Base-by-base conservation (phyloP, 2,113 vertebrate genomes). In the Hippotragus niger region DNA sequence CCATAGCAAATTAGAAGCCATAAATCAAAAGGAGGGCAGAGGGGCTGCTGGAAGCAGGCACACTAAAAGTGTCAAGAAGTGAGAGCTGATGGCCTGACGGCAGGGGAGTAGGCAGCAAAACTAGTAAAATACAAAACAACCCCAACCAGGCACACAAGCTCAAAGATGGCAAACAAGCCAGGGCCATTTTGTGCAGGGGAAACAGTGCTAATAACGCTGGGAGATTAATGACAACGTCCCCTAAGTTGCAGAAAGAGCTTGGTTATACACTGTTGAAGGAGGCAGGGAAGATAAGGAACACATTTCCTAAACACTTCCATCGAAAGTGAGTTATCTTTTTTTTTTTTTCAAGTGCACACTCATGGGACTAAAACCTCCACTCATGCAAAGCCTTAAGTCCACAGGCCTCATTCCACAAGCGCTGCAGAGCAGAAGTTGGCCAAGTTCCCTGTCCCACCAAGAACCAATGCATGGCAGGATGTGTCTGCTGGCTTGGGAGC, bases 51-150 rank as follows among this genome's bases (percentile, higher is more conserved):
- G 97, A 93, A 96, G 97, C 95, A 97, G 87, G 95, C 97, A 98
- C 95, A 97, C 94, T 97, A 94, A 97, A 98, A 98, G 97, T 98
- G 97, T 98, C 98, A 97, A 94, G 96, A 97, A 96, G 98, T 97
- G 97, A 92, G 96, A 97, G 96, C 92, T 96, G 97, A 98, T 0
- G 58, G 94, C 95, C 84, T 88, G 90, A 96, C 84, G 88, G 95
- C 96, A 94, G 84, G 96, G 96, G 88, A 94, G 96, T 87, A 95
- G 88, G 92, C 95, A 98, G 95, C 64, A 87, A 93, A 91, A 94
- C 94, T n/a, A 97, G 96, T 96, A 97, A 98, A 97, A 97, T 40
- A 87, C 76, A 89, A 88, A 94, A 90, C 82, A 95, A 87, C 94
- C 62, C 74, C 53, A 87, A 52, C 84, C 96, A 97, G 92, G 95